Evolutionary conservation across 2,797 vertebrate genomes (phyloP), one percentile per base, ranked within the genome.

Genomic region (Spinibarbus caldwelli): DNA sequence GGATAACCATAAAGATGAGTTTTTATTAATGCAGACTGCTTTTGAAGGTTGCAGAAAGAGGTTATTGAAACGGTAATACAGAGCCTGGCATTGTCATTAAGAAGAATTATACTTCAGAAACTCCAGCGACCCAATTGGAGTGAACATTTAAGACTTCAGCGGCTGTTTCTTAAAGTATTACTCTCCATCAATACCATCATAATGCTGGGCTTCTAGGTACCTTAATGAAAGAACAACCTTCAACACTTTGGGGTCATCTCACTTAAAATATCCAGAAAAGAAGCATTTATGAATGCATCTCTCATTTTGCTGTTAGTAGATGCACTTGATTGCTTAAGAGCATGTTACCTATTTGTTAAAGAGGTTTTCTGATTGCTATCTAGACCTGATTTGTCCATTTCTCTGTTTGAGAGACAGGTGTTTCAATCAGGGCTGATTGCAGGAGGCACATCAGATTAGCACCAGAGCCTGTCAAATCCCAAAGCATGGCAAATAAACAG

Each of bases 361-460:
- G 89, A 64, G 78, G 84, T 54, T 87, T 80, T 88, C 88, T 93
- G 91, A 94, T 93, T 94, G 88, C 88, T 87, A 86, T 82, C 80
- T 84, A 76, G 88, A 87, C 82, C 79, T 90, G 87, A 90, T 89
- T 88, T 84, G 82, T 82, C 90, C 87, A 82, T 88, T 91, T 88
- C 84, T 81, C 80, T 36, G 82, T 92, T 71, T 90, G 87, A 90
- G 90, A 86, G 73, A 82, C 78, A 85, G 83, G 79, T 84, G 87
- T 90, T 90, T 88, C 88, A 93, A 93, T 93, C 90, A 92, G 68
- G 83, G 76, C 90, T 93, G 91, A 93, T 91, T 93, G 89, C 88
- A 88, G 54, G 72, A 90, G 78, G 34, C 75, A 54, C 79, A 66
- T 78, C 79, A 78, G 43, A 64, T 81, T 76, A 75, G 17, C 71